Base-by-base conservation (phyloP, 2,888 invertebrate genomes). In the Saturnia pavonia region DNA sequence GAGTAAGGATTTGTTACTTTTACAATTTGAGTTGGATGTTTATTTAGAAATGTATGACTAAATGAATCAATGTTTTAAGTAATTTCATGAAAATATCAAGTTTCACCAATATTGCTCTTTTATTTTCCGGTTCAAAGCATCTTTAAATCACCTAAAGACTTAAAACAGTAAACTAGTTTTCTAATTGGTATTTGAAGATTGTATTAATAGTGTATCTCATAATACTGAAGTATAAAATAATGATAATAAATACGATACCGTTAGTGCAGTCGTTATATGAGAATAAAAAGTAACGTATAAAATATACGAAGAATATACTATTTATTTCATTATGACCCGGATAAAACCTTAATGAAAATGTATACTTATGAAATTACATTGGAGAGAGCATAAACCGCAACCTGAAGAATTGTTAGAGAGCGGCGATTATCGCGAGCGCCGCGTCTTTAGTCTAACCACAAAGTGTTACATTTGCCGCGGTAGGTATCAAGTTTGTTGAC, bases 401-500 rank as follows among this genome's bases (percentile, higher is more conserved):
- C 12, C 34, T 65, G 65, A 65, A 65, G 65, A 65, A 65, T 65
- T 8, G 19, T 40, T 34, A 63, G 27, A 65, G 19, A 40, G 65
- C 74, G 78, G 75, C 76, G 78, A 71, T 76, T 54, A 1, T 22
- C 78, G 73, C 77, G 76, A 76, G 77, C 78, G 80, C 77, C 78
- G 74, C 77, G 81, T 77, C 82, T 78, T 68, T 63, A 25, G 81
- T 43, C 2, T 12, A 4, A 34, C 34, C 34, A 34, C 34, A 34
- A 34, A 34, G 1, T 48, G 42, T 51, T 71, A 63, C 48, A 65
- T 65, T 63, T 51, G 25, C 48, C 42, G 68, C 71, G 68, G 51
- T 68, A 34, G 34, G 34, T 34, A 63, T 60, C 45, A 63, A 51
- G 71, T 68, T 90, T 84, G 87, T 88, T 90, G 90, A 92, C 90